Evolutionary conservation across 2,797 vertebrate genomes (phyloP).

Genomic region (Myotis daubentonii): DNA sequence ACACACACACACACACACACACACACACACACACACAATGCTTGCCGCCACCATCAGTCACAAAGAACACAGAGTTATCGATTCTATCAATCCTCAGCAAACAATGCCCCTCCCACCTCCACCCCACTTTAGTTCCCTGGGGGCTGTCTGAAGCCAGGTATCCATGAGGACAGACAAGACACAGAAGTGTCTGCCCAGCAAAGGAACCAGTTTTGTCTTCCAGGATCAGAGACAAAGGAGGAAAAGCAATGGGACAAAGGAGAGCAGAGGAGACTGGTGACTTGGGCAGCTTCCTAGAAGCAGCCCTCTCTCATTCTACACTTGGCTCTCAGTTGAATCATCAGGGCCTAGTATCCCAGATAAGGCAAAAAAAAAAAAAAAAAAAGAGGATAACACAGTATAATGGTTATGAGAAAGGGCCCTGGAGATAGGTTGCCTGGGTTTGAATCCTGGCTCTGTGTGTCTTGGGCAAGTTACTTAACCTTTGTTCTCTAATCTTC

Average conservation of each 20-base stretch:
- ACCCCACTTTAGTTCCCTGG: conserved; percentile 24
- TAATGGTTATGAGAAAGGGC: conserved; percentile 6
- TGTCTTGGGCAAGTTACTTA: conserved; percentile 38
- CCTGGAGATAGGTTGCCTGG: not conserved
- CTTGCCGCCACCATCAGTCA: conserved; percentile 49
- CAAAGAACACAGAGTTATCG: conserved; percentile 72
- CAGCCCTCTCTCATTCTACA: not conserved
- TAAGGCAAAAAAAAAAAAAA: not conserved
- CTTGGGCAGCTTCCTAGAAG: conserved; percentile 6
- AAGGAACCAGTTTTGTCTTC: conserved; percentile 43
- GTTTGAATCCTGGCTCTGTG: conserved; percentile 43
- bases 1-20: not conserved
- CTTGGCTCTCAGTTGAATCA: not conserved
- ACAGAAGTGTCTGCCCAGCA: conserved; percentile 50
- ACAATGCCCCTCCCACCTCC: conserved; percentile 57
- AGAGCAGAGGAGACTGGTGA: not conserved
- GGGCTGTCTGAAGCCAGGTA: conserved; percentile 62
- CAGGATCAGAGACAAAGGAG: conserved; percentile 50
- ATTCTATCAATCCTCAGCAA: conserved; percentile 74
- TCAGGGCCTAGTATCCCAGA: not conserved
- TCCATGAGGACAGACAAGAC: conserved; percentile 60
- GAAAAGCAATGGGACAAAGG: conserved; percentile 14
- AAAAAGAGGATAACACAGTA: not conserved
- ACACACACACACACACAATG: not conserved
- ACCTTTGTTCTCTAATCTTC: conserved; percentile 56